These are phyloP conservation scores for Silvanus unidentatus DNA, from an alignment of 2,888 invertebrate genomes.

Conservation along the genomic window DNA sequence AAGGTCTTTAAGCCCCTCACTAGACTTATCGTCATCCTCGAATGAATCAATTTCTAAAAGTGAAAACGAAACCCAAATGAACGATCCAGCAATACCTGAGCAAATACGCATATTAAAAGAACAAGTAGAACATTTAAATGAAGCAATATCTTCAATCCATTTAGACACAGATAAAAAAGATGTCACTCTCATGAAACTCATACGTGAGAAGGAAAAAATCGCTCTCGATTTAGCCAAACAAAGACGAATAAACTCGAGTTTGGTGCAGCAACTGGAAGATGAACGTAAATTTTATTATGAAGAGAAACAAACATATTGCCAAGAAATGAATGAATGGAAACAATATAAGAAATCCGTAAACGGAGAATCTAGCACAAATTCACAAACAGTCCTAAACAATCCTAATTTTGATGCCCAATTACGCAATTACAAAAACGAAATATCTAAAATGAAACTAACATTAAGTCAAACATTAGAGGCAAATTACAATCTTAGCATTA, in stretches of 20 bases:
- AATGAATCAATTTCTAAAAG: conserved; percentile 10
- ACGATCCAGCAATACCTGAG: conserved; percentile 19
- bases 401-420: conserved; percentile 16
- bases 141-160: conserved; percentile 46
- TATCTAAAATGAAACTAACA: conserved; percentile 39
- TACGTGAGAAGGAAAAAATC: conserved; percentile 51
- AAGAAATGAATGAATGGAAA: conserved; percentile 47
- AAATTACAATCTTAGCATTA: conserved; percentile 46
- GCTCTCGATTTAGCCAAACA: conserved; percentile 48
- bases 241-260: conserved; percentile 46
- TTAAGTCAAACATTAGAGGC: conserved; percentile 43
- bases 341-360: conserved; percentile 36
- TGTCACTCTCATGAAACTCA: conserved; percentile 45
- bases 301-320: conserved; percentile 51
- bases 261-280: conserved; percentile 52
- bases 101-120: conserved; percentile 37
- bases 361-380: no score
- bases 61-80: conserved; percentile 13
- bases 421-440: conserved; percentile 36
- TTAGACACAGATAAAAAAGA: conserved; percentile 48
- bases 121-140: conserved; percentile 47
- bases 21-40: conserved; percentile 15
- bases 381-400: conserved; percentile 11
- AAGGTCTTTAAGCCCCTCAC: conserved; percentile 21
- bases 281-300: conserved; percentile 52